Conservation (phyloP, 2,888 invertebrate genomes). For the Cryptophagus acutangulus region DNA sequence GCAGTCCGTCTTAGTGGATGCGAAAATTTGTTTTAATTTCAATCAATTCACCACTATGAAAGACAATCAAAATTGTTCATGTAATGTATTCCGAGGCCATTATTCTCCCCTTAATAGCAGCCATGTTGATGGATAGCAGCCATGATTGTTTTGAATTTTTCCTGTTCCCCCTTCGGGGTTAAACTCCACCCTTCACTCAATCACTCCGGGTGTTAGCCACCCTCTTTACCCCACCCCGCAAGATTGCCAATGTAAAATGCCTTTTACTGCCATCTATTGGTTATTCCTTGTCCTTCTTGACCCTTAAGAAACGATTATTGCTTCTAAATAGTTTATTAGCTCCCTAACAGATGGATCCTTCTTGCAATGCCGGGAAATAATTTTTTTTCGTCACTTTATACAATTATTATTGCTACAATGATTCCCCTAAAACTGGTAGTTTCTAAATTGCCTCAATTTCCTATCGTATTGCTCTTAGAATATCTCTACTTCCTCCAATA, state of each 20-base stretch:
- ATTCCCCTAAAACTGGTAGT: no score
- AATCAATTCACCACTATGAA: constrained; percentile 5
- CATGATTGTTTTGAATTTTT: constrained; percentile 54
- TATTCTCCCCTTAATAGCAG: constrained; percentile 36
- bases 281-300: constrained; percentile 47
- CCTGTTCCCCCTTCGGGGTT: constrained; percentile 41
- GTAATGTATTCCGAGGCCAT: constrained; percentile 29
- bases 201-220: constrained; percentile 45
- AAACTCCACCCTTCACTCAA: constrained; percentile 58
- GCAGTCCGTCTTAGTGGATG: not conserved
- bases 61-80: constrained; percentile 9
- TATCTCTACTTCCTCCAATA: no score
- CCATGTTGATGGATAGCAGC: constrained; percentile 59
- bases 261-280: constrained; percentile 47
- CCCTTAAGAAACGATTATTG: constrained; percentile 27
- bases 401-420: not conserved
- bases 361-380: not conserved
- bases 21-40: constrained; percentile 4
- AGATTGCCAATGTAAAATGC: constrained; percentile 34
- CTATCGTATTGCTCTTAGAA: no score
- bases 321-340: constrained; percentile 44
- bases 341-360: constrained; percentile 48
- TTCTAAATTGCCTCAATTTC: no score
- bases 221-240: constrained; percentile 44
- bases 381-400: not conserved